phyloP scores from a whole-genome alignment of 2,797 vertebrate species.

The Sandelia bainsii region DNA sequence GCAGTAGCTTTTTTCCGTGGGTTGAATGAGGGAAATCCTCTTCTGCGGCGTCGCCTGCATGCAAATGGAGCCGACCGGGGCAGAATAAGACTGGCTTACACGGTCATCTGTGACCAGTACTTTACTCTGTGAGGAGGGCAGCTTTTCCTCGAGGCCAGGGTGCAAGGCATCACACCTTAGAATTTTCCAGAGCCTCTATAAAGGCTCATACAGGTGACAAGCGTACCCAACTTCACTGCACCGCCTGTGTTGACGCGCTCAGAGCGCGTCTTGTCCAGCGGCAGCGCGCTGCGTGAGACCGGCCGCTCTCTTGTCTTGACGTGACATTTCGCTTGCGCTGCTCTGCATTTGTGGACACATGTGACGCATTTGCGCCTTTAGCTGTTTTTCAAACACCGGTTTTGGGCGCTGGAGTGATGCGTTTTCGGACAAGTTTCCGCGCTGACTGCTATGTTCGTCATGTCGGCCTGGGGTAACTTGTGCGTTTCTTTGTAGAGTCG shows the following conservation, averaged over 20 bases:
- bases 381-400: not conserved
- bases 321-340: conserved; percentile 43
- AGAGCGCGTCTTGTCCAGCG: conserved; percentile 33
- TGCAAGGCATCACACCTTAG: conserved; percentile 9
- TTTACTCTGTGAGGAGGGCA: conserved; percentile 27
- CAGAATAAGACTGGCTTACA: conserved; percentile 24
- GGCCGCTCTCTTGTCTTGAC: conserved; percentile 28
- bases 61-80: conserved; percentile 39
- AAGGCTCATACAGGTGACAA: conserved; percentile 70
- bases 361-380: conserved; percentile 60
- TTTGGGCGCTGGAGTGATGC: conserved; percentile 20
- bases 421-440: conserved; percentile 58
- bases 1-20: conserved; percentile 36
- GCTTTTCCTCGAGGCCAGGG: conserved; percentile 10
- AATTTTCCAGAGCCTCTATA: conserved; percentile 18
- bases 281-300: conserved; percentile 38
- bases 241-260: conserved; percentile 27
- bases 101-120: conserved; percentile 17
- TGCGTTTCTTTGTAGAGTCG: conserved; percentile 34
- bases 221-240: conserved; percentile 55
- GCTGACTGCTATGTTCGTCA: conserved; percentile 49
- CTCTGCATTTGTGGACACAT: conserved; percentile 33
- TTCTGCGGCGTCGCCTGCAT: conserved; percentile 50
- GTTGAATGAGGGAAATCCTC: conserved; percentile 39
- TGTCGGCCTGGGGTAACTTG: conserved; percentile 52